Evolutionary conservation across 2,113 vertebrate genomes (phyloP).

Genomic region (Oncorhynchus kisutch): DNA sequence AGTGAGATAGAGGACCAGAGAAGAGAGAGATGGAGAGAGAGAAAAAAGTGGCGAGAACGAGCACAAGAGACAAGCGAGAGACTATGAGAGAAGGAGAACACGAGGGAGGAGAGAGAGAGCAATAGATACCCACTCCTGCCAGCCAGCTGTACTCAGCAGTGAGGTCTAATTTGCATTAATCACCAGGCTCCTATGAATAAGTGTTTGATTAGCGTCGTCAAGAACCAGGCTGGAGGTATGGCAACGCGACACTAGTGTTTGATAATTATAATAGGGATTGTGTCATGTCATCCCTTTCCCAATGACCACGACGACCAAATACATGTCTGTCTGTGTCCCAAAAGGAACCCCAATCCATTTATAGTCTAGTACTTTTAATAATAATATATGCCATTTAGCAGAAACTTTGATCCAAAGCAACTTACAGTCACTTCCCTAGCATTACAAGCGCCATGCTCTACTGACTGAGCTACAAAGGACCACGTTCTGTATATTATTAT

Average conservation of each 20-base stretch:
- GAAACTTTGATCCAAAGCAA: too few relatives aligned
- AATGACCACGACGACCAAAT: constrained; percentile 31
- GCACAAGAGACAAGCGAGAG: neutral
- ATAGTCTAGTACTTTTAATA: too few relatives aligned
- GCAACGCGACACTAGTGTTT: constrained; percentile 5
- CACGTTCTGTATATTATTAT: too few relatives aligned
- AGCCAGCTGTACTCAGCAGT: constrained; percentile 30
- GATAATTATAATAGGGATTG: constrained; percentile 45
- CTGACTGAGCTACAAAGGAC: too few relatives aligned
- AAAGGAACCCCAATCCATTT: too few relatives aligned
- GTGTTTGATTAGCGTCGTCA: constrained; percentile 39
- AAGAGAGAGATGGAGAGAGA: neutral
- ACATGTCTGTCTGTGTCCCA: constrained; percentile 16
- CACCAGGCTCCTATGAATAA: constrained; percentile 59
- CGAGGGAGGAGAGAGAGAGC: neutral
- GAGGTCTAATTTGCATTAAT: constrained; percentile 68
- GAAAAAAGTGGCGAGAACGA: neutral
- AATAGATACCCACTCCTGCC: neutral
- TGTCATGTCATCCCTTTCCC: constrained; percentile 46
- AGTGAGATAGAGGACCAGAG: neutral
- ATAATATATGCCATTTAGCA: too few relatives aligned
- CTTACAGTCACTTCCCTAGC: too few relatives aligned
- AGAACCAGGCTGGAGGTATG: too few relatives aligned
- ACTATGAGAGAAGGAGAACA: neutral
- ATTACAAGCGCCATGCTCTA: too few relatives aligned